phyloP scores from a whole-genome alignment of 2,888 invertebrate species.

The Athalia circularis region DNA sequence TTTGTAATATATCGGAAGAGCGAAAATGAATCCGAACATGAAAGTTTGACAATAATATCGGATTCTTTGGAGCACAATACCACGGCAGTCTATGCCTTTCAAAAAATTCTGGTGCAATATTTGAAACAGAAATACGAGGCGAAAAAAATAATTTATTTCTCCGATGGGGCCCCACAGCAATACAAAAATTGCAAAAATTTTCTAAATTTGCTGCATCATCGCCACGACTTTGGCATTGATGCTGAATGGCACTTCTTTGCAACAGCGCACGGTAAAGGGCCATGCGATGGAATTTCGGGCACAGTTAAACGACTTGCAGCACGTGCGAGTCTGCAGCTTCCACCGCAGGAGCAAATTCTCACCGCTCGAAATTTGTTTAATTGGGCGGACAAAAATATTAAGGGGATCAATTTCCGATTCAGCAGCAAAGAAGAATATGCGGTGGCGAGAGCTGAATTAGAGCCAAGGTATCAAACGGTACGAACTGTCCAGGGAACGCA shows the following conservation, averaged over 20 bases:
- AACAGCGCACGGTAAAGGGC: slow-evolving; percentile 2
- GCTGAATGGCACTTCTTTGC: slow-evolving; percentile 11
- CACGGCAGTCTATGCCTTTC: slow-evolving; percentile 49
- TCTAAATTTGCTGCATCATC: not conserved
- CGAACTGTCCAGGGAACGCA: slow-evolving; percentile 37
- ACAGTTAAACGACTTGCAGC: not conserved
- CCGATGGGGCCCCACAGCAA: slow-evolving; percentile 21
- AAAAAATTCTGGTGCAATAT: slow-evolving; percentile 40
- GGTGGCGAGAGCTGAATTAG: slow-evolving; percentile 3
- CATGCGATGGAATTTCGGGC: slow-evolving; percentile 2
- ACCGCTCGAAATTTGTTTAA: not conserved
- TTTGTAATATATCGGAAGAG: slow-evolving; percentile 50
- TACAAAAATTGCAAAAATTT: slow-evolving; percentile 11
- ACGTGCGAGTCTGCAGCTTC: not conserved
- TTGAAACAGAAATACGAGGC: not conserved
- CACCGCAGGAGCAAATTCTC: not conserved
- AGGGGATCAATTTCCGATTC: slow-evolving; percentile 37
- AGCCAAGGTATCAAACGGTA: slow-evolving; percentile 17
- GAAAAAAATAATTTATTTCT: slow-evolving; percentile 2
- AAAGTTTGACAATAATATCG: slow-evolving; percentile 53
- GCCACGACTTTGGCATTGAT: not conserved
- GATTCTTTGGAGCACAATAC: slow-evolving; percentile 53
- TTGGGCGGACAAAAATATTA: slow-evolving; percentile 29
- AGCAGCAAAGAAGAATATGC: slow-evolving; percentile 32
- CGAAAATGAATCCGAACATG: slow-evolving; percentile 45